These are phyloP conservation scores for Leuciscus idus DNA, from an alignment of 2,113 vertebrate genomes.

Conservation along the genomic window DNA sequence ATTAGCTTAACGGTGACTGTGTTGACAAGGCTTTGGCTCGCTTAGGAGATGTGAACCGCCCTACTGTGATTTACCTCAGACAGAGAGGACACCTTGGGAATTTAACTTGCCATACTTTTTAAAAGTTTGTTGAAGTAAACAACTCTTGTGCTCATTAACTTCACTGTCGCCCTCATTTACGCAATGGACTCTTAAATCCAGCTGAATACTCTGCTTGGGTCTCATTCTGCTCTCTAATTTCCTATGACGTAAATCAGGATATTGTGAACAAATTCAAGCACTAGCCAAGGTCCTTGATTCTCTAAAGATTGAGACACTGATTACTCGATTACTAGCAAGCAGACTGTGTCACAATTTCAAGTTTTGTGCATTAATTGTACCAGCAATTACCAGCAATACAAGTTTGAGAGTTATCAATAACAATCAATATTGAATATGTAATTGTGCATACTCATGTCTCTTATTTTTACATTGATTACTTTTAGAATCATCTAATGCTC, in stretches of 20 bases:
- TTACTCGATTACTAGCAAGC: neutral
- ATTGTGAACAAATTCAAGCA: constrained; percentile 9
- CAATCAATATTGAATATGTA: neutral
- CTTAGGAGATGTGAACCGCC: constrained; percentile 17
- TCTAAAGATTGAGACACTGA: neutral
- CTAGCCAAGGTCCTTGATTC: neutral
- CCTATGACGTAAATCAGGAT: neutral
- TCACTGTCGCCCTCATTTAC: neutral
- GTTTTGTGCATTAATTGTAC: too few species aligned
- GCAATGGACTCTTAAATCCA: constrained; percentile 4
- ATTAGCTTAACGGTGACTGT: constrained; percentile 30
- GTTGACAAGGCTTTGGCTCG: constrained; percentile 29
- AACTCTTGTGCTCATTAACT: neutral
- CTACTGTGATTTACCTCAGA: constrained; percentile 12
- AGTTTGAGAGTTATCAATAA: neutral
- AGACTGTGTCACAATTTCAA: neutral
- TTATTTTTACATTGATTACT: neutral
- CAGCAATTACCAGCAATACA: neutral
- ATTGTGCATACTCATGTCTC: neutral
- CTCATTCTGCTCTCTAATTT: neutral
- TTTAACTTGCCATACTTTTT: neutral
- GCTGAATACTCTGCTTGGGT: neutral
- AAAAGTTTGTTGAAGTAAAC: constrained; percentile 14
- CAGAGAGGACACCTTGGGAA: constrained; percentile 24
- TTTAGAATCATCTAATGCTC: neutral